phyloP scores from a whole-genome alignment of 2,113 vertebrate genomes.

The Tichodroma muraria region DNA sequence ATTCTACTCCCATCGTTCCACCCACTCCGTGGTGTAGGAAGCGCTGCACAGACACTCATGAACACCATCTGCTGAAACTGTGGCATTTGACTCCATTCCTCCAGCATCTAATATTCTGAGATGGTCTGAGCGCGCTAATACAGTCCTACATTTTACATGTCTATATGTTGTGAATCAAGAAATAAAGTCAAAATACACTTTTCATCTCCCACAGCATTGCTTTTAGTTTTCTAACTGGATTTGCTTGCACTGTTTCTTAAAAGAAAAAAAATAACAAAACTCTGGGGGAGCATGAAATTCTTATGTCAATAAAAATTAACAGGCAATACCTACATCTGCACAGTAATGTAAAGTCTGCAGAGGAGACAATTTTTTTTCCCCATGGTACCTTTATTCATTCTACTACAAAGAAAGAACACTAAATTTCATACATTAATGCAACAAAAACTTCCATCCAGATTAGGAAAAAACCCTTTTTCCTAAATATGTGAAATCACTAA shows the following conservation, averaged over 20 bases:
- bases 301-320: neutral
- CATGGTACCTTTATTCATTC: neutral
- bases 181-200: neutral
- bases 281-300: neutral
- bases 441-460: neutral
- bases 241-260: neutral
- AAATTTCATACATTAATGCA: neutral
- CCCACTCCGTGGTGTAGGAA: neutral
- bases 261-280: neutral
- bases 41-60: constrained; percentile 17
- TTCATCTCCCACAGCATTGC: neutral
- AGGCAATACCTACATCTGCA: neutral
- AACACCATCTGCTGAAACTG: constrained; percentile 32
- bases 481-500: neutral
- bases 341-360: neutral
- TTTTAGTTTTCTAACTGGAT: neutral
- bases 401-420: neutral
- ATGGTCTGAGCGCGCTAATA: neutral
- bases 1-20: neutral
- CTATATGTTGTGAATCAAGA: neutral
- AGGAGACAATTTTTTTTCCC: neutral
- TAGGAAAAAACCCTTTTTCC: neutral
- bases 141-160: neutral
- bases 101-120: neutral
- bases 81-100: neutral